These are phyloP conservation scores for Astreopora myriophthalma DNA, from an alignment of 64 coral and sea anemone species.

Conservation along the genomic window DNA sequence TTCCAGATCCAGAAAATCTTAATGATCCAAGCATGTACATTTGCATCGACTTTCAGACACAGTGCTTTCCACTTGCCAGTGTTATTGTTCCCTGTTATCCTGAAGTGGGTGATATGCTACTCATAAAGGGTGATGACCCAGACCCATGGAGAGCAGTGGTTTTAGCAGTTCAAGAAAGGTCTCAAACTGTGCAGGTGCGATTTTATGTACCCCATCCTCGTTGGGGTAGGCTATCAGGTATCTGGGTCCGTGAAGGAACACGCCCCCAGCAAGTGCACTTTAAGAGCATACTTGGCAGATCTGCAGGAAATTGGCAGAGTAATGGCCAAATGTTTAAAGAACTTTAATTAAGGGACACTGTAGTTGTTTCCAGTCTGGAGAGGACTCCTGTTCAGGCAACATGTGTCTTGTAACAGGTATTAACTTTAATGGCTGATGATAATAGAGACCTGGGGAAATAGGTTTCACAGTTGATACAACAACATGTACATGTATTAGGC, in stretches of 20 bases:
- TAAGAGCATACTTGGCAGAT: not conserved
- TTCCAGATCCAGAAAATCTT: constrained; percentile 21
- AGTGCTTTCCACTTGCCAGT: constrained; percentile 40
- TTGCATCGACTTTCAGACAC: not conserved
- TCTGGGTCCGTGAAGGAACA: constrained; percentile 56
- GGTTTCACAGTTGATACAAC: no score
- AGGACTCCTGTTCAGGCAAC: no score
- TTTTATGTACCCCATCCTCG: constrained; percentile 37
- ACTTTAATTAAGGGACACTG: not conserved
- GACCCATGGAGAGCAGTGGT: constrained; percentile 38
- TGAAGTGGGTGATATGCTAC: constrained; percentile 48
- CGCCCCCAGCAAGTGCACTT: not conserved
- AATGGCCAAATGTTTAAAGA: not conserved
- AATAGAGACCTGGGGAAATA: no score
- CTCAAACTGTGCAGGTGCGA: not conserved
- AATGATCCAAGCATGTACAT: constrained; percentile 7
- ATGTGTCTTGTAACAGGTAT: not conserved
- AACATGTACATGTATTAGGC: no score
- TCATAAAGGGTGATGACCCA: constrained; percentile 57
- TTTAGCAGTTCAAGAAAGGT: not conserved
- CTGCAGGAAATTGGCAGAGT: not conserved
- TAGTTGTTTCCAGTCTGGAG: no score
- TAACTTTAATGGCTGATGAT: no score
- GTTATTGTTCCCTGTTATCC: constrained; percentile 38
- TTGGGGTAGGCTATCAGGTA: constrained; percentile 18